A percentile compares a stretch with the other conserved stretches of the same genome.
phyloP scores from a whole-genome alignment of 92 coral and sea anemone species.

The Blastomussa wellsi region DNA sequence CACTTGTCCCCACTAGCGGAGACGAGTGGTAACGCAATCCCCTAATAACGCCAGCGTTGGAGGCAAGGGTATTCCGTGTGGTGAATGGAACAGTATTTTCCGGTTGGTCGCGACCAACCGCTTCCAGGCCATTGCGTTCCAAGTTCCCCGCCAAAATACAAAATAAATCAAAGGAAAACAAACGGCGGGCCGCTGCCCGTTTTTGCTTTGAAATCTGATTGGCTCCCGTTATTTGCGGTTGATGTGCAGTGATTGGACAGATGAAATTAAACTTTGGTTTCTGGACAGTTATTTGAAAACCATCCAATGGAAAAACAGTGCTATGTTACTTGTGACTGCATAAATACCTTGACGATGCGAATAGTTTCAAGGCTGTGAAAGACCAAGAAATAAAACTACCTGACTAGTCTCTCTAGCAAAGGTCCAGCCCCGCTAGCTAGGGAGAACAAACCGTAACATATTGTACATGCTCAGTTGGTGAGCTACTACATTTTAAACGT shows the following conservation, averaged over 20 bases:
- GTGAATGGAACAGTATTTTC: too few relatives aligned
- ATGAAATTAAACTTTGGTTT: neutral
- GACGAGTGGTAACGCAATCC: too few relatives aligned
- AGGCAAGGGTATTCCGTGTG: too few relatives aligned
- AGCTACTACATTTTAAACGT: neutral
- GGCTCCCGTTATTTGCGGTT: neutral
- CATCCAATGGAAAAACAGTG: neutral
- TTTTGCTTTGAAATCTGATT: neutral
- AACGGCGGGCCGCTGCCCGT: neutral
- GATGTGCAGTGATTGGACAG: neutral
- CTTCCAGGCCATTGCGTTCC: too few relatives aligned
- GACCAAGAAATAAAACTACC: neutral
- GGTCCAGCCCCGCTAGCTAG: constrained; percentile 28
- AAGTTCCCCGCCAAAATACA: too few relatives aligned
- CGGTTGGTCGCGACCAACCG: too few relatives aligned
- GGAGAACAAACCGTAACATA: neutral
- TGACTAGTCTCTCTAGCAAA: neutral
- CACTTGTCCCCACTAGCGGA: too few relatives aligned
- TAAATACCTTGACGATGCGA: neutral
- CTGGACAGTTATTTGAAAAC: neutral
- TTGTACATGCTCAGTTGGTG: neutral
- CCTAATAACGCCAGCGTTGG: too few relatives aligned
- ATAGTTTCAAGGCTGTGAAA: neutral
- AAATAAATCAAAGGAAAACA: too few relatives aligned
- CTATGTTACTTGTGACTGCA: neutral